Base-by-base conservation (phyloP, 2,797 vertebrate genomes). In the Bovichtus diacanthus region DNA sequence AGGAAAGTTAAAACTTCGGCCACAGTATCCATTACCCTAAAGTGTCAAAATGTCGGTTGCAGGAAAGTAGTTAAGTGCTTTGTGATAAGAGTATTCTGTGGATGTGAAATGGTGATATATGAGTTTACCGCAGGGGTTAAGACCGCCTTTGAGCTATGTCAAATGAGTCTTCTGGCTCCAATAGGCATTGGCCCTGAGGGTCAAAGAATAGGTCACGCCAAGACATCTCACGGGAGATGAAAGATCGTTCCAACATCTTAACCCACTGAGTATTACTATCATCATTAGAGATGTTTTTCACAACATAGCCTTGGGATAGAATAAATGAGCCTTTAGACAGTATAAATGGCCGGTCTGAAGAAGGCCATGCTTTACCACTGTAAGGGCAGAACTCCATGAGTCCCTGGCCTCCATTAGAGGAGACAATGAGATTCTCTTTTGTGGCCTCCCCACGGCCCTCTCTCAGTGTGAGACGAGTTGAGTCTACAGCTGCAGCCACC, bases 251-350 rank as follows among this genome's bases (percentile, higher is more conserved):
- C 69, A 84, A 85, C 90, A 76, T 87, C 80, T 89, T 80, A 88
- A 83, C 89, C 91, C 87, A 87, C 88, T 83, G 89, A 88, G 90
- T 90, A 90, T 88, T 76, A 78, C 90, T 86, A 90, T 93, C 86
- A 92, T 93, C 92, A 93, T 93, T 92, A 94, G 87, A 83, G 82
- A 90, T 92, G 91, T 91, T 92, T 88, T 89, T 92, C 88, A 89
- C 87, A 91, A 90, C 89, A 91, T 84, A 81, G 90, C 92, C 93
- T 82, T 82, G 84, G 88, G 92, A 87, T 58, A 85, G 78, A 93
- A 91, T 92, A 93, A 94, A 94, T 92, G 90, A 92, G 78, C 85
- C 89, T 93, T 88, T 88, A 85, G 88, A 92, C 75, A 80, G 84
- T 88, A 91, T 82, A 90, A 90, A 93, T 88, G 91, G 69, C 82